Evolutionary conservation across 2,113 vertebrate species (phyloP), one percentile per base, ranked within the genome.

Genomic region (Seriola rivoliana): DNA sequence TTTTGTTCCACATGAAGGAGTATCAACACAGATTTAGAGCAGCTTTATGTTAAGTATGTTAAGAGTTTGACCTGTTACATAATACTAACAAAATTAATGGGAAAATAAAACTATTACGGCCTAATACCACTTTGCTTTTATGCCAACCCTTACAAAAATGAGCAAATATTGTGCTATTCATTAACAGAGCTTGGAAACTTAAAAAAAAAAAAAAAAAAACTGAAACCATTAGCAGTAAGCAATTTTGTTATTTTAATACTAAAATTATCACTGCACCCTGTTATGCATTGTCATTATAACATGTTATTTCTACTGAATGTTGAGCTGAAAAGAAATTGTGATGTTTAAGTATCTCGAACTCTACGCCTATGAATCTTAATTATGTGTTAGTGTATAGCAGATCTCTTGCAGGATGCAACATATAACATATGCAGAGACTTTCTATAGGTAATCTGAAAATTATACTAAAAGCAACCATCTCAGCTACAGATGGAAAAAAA

Each of bases 41-140:
- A 59, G 74, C 46, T 81, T 63, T 19, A 21, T 52, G 25, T 80
- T 67, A 58, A 80, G 63, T 60, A 79, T 81, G 60, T 71, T 71
- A 48, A 75, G 60, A 68, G 32, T 75, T 78, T 73, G 64, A 71
- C 71, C 81, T 71, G 42, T 83, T 82, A 46, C 13, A 42, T 60
- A 82, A 88, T 10, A 50, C 36, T 5, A 29, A 54, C 19, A 65
- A 82, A 84, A 71, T 6, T 14, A 32, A 81, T 62, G 50, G 50
- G 25, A 23, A 62, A 81, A 48, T 58, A 14, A 84, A 87, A 84
- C 23, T 55, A 50, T 54, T 58, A 67, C 14, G 14, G 59, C 52
- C 77, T 75, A 69, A 79, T 65, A 2, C 5, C 34, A 64, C 70
- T 55, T 8, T 58, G 48, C 60, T 70, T 59, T 29, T 82, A 69